Evolutionary conservation across 2,888 invertebrate species (phyloP), one percentile per base, ranked within the genome.

Genomic region (Caenorhabditis sp.): DNA sequence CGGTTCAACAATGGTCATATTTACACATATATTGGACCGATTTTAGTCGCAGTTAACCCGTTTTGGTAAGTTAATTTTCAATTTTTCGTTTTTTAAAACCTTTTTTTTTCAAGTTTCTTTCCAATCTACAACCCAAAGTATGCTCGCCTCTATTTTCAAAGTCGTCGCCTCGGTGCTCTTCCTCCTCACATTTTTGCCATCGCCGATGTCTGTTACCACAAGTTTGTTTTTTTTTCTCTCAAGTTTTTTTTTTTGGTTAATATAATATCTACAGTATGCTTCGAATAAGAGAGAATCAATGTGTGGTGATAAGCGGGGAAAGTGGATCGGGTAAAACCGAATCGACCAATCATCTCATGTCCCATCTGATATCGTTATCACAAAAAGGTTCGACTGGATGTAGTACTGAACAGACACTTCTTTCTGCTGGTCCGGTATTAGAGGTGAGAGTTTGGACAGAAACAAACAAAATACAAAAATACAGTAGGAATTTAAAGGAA

Each of bases 101-200:
- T 37, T 10, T 55, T 27, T 27, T 26, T 27, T 67, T 77, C 23
- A 69, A 90, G 91, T 90, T 95, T 95, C 89, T 95, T 95, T 89
- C 95, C 96, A 24, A 96, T 97, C 83, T 97, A 96, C 91, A 96
- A 96, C 90, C 96, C 96, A 58, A 96, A 95, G 90, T 95, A 95
- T 90, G 95, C 95, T 81, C 94, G 95, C 89, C 90, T 95, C 83
- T 97, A 96, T 90, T 89, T 89, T 67, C 95, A 96, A 90, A 95
- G 94, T 90, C 92, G 94, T 88, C 91, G 94, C 83, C 91, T 95
- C 83, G 94, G 94, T 31, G 95, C 94, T 87, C 91, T 95, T 81
- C 95, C 96, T 50, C 96, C 97, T 55, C 96, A 97, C 88, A 95
- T 97, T 88, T 97, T 96, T 90, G 96, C 96, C 64, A 94, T 96